phyloP scores from a whole-genome alignment of 53 echinoderm and acorn worm genomes.

The Patiria pectinifera region DNA sequence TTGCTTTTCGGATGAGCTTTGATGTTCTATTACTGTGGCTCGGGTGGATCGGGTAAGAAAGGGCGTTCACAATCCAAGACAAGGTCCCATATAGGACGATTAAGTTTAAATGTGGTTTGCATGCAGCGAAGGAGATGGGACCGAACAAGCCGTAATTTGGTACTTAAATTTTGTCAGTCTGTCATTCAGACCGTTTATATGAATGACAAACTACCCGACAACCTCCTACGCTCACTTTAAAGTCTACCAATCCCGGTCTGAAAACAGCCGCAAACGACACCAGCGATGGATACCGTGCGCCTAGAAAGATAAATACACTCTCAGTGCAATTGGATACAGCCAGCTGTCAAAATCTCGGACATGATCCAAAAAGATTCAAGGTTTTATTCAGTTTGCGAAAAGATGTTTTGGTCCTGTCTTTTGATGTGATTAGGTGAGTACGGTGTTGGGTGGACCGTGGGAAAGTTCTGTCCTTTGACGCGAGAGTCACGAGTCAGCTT shows the following conservation, averaged over 20 bases:
- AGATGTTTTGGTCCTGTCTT: constrained; percentile 23
- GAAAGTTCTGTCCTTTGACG: constrained; percentile 51
- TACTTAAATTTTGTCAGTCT: neutral
- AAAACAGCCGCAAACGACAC: neutral
- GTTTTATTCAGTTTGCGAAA: neutral
- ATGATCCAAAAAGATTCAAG: constrained; percentile 4
- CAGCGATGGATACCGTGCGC: neutral
- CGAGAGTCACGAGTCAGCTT: neutral
- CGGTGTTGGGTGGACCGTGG: constrained; percentile 58
- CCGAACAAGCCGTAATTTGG: neutral
- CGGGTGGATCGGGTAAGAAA: too few relatives aligned
- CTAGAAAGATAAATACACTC: neutral
- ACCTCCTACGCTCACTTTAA: neutral
- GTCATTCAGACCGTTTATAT: neutral
- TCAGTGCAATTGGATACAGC: constrained; percentile 36
- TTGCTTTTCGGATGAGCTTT: too few relatives aligned
- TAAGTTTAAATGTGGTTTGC: too few relatives aligned
- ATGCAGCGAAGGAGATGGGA: neutral
- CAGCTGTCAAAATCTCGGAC: constrained; percentile 56
- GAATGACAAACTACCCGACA: neutral
- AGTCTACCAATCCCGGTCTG: neutral
- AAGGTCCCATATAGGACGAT: too few relatives aligned
- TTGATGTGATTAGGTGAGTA: constrained; percentile 48
- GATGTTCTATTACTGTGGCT: too few relatives aligned
- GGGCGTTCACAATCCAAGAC: too few relatives aligned